A percentile compares a stretch with the other conserved stretches of the same genome.
These are phyloP conservation scores for Pterostichus niger DNA, from an alignment of 2,888 invertebrate genomes.

Conservation along the genomic window DNA sequence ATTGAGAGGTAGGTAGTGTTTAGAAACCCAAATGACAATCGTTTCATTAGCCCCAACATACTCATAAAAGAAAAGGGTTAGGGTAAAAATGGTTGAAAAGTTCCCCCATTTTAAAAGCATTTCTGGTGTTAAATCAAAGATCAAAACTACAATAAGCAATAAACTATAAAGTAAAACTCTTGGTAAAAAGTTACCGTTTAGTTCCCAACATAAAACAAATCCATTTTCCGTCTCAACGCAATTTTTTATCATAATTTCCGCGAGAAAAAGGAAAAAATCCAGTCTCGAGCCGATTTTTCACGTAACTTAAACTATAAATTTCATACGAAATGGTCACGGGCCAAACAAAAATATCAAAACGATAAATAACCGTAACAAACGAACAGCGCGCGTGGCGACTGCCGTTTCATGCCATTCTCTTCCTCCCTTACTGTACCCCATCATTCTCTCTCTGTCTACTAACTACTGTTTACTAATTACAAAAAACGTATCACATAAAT, in stretches of 20 bases:
- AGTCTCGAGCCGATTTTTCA: conserved; percentile 46
- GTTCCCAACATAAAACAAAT: conserved; percentile 37
- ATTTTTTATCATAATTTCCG: conserved; percentile 55
- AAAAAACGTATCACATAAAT: conserved; percentile 72
- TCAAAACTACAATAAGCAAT: conserved; percentile 14
- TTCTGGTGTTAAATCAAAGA: conserved; percentile 18
- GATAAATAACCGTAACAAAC: conserved; percentile 64
- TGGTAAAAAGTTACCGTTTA: conserved; percentile 35
- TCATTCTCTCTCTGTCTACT: conserved; percentile 67
- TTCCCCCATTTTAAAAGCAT: background rate
- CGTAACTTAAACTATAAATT: conserved; percentile 65
- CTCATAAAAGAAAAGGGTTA: background rate
- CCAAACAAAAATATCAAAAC: conserved; percentile 65
- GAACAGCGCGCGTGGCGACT: conserved; percentile 47
- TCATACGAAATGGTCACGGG: conserved; percentile 53
- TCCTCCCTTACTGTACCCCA: background rate
- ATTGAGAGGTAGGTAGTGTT: conserved; percentile 12
- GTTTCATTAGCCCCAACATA: conserved; percentile 23
- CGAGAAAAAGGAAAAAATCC: conserved; percentile 42
- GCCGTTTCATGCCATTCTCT: conserved; percentile 2
- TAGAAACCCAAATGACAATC: conserved; percentile 29
- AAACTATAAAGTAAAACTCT: conserved; percentile 1
- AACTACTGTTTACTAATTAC: conserved; percentile 71
- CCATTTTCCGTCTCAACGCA: conserved; percentile 44
- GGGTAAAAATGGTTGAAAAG: conserved; percentile 22